Evolutionary conservation across 2,888 invertebrate species (phyloP), one percentile per base, ranked within the genome.

Genomic region (Sylvicola fuscatus): DNA sequence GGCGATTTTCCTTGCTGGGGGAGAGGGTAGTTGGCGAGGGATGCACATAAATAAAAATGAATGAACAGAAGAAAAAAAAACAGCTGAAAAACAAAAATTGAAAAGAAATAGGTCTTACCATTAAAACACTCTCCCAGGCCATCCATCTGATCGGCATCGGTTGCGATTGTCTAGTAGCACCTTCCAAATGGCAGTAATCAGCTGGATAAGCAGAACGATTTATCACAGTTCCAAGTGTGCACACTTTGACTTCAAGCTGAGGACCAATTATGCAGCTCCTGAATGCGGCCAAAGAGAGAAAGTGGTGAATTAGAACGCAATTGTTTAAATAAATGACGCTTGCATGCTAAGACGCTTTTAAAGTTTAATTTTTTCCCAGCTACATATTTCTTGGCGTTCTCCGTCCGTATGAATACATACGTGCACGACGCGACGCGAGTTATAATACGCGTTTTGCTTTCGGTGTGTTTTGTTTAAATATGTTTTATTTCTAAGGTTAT

Each of bases 241-340:
- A 72, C 44, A 82, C 70, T 59, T 82, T 81, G 42, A 80, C 68
- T 45, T 62, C 61, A 54, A 74, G 73, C 47, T 72, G 68, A 45
- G 68, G 66, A 44, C 80, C 80, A 43, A 86, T 83, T 49, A 87
- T 65, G 58, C 84, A 86, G 58, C 84, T 86, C 49, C 86, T 77
- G 61, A 21, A 21, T 21, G 21, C 32, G 37, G 40, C 39, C 13
- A 38, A 44, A 37, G 39, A 41, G 43, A 21, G 21, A 21, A 21
- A 21, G 21, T 21, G 21, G 40, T 21, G 21, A 21, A 21, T 21
- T 21, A 21, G 21, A 8, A 21, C 21, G 21, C 21, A 21, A 21
- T 21, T 21, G 21, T 21, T 21, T 21, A 21, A 21, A 21, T 21
- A 21, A 21, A 21, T 21, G 21, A 21, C 21, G 21, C 21, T 21